phyloP scores from a whole-genome alignment of 2,113 vertebrate genomes.

The Esox niger region DNA sequence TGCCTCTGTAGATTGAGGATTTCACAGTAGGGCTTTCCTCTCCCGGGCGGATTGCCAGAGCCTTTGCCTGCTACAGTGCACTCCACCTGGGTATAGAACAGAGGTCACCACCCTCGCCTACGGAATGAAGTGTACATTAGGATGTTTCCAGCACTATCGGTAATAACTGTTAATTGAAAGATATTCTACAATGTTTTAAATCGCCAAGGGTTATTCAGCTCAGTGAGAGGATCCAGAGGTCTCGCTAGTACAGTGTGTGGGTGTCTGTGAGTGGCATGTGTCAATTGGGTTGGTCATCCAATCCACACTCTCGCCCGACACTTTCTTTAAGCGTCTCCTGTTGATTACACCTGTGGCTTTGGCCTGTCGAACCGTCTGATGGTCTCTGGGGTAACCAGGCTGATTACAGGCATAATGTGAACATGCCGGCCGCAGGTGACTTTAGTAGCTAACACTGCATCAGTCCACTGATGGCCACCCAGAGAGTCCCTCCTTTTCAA shows the following conservation, averaged over 20 bases:
- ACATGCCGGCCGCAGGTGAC: conserved; percentile 21
- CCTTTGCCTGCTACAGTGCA: background rate
- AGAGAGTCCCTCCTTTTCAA: background rate
- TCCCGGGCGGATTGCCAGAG: background rate
- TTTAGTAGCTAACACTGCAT: conserved; percentile 32
- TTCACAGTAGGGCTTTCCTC: background rate
- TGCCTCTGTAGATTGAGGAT: background rate
- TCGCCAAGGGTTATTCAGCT: no score
- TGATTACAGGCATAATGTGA: conserved; percentile 24
- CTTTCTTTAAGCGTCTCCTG: no score
- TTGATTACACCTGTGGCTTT: no score
- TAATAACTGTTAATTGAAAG: no score
- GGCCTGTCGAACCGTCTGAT: no score
- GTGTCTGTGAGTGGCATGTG: background rate
- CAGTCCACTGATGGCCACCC: background rate
- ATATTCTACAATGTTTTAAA: no score
- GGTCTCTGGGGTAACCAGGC: background rate
- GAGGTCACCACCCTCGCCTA: background rate
- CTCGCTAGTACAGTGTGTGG: background rate
- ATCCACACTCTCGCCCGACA: no score
- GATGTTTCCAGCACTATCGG: no score
- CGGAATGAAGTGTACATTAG: no score
- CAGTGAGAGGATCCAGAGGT: background rate
- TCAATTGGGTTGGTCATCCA: background rate
- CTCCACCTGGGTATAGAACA: background rate